Evolutionary conservation across 2,888 invertebrate species (phyloP), one percentile per base, ranked within the genome.

Genomic region (Limnephilus lunatus): DNA sequence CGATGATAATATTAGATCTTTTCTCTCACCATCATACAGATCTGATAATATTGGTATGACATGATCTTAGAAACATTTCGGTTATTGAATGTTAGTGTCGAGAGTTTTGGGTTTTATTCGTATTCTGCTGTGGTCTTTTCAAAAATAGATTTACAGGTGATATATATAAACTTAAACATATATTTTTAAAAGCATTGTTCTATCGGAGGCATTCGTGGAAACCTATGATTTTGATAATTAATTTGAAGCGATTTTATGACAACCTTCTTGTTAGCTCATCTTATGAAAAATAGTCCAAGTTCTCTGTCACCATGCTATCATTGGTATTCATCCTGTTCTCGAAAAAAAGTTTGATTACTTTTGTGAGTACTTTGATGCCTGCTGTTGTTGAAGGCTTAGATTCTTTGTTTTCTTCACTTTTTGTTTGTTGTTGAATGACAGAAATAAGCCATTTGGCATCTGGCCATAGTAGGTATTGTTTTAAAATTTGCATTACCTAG

Each of bases 341-440:
- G 81, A 89, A 82, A 90, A 90, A 90, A 90, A 90, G 85, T 90
- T 90, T 90, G 90, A 90, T 90, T 90, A 90, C 90, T 90, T 90
- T 68, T 90, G 83, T 32, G 68, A 68, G 85, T 90, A n/a, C 35
- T 80, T 86, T 90, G 48, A 68, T 39, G 80, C 31, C 39, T 85
- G 11, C 68, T 86, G 48, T 30, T 39, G 30, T 35, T 86, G 86
- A 48, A 30, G 86, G 44, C 30, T 44, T 86, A 68, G 25, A 25
- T n/a, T 68, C n/a, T 68, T 68, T 68, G 68, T 82, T 82, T 82
- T 82, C 19, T 82, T 82, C 14, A 15, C 32, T 31, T 31, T 82
- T 82, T 82, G 82, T 82, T 82, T 82, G 14, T 82, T 31, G n/a
- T 68, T 25, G 68, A 68, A 25, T 68, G 25, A 68, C 68, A 68